Conservation (phyloP, 2,888 invertebrate species). For the Lasioglossum villosulum region DNA sequence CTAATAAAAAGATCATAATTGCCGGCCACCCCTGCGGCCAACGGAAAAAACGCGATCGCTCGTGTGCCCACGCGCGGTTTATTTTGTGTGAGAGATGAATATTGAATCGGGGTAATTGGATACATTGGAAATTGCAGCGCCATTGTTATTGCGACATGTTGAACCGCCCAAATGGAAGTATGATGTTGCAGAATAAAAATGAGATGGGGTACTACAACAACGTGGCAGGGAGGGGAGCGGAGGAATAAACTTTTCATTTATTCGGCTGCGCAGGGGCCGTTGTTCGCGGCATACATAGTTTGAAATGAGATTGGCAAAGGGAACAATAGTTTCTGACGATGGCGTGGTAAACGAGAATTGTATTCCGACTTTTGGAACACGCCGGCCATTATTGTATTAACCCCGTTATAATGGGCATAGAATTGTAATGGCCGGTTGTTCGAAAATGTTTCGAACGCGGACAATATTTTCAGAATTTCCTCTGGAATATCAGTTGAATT, state of each 20-base stretch:
- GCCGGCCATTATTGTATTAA: background rate
- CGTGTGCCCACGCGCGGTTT: background rate
- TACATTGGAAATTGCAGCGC: background rate
- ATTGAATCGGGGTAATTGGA: conserved; percentile 20
- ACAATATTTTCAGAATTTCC: background rate
- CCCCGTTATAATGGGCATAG: background rate
- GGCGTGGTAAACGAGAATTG: background rate
- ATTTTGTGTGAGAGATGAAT: background rate
- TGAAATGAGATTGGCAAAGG: background rate
- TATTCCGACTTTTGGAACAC: background rate
- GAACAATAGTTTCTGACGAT: conserved; percentile 12
- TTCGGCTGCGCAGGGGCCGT: background rate
- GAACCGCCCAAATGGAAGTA: background rate
- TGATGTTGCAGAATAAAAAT: conserved; percentile 20
- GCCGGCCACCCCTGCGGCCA: background rate
- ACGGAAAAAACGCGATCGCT: background rate
- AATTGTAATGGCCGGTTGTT: background rate
- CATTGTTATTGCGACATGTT: conserved; percentile 6
- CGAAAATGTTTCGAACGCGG: background rate
- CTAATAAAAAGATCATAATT: background rate
- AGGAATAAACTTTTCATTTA: conserved; percentile 24
- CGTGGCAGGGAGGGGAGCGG: background rate
- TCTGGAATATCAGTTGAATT: background rate
- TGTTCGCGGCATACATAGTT: conserved; percentile 5
- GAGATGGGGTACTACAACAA: background rate